These are phyloP conservation scores for Taenaris catops DNA, from an alignment of 2,888 invertebrate genomes.

Conservation along the genomic window DNA sequence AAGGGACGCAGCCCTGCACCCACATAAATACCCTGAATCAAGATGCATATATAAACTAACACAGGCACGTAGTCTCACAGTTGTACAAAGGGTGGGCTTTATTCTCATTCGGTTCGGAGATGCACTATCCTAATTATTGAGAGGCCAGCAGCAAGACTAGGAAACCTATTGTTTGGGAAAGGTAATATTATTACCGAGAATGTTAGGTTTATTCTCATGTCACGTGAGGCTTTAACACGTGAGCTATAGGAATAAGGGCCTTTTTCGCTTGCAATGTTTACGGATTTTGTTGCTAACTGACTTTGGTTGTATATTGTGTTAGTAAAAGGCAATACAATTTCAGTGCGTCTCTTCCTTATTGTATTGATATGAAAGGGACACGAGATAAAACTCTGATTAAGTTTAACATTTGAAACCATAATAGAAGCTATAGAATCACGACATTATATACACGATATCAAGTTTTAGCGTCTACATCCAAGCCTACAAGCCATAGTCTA, in stretches of 20 bases:
- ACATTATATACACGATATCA: too few species aligned
- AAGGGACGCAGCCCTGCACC: conserved; percentile 28
- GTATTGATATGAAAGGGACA: too few species aligned
- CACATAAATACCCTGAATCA: conserved; percentile 54
- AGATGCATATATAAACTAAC: conserved; percentile 45
- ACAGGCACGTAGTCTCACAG: conserved; percentile 42
- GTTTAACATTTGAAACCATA: too few species aligned
- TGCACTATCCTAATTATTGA: conserved; percentile 84
- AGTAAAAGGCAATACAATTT: too few species aligned
- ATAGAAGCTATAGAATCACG: too few species aligned
- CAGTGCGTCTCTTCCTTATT: too few species aligned
- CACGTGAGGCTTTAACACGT: conserved; percentile 13
- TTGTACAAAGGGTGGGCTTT: conserved; percentile 64
- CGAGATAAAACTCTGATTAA: too few species aligned
- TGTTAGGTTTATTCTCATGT: conserved; percentile 27
- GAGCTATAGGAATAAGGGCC: not conserved
- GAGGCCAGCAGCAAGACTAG: conserved; percentile 48
- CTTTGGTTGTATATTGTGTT: too few species aligned
- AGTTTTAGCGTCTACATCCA: too few species aligned
- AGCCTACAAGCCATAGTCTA: too few species aligned
- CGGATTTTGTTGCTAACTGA: too few species aligned
- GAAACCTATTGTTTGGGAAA: conserved; percentile 47
- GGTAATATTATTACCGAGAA: conserved; percentile 37
- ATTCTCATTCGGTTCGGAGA: conserved; percentile 74
- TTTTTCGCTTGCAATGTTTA: too few species aligned